A percentile compares a stretch with the other conserved stretches of the same genome.
These are phyloP conservation scores for Sterna hirundo DNA, from an alignment of 2,113 vertebrate species.

Conservation along the genomic window DNA sequence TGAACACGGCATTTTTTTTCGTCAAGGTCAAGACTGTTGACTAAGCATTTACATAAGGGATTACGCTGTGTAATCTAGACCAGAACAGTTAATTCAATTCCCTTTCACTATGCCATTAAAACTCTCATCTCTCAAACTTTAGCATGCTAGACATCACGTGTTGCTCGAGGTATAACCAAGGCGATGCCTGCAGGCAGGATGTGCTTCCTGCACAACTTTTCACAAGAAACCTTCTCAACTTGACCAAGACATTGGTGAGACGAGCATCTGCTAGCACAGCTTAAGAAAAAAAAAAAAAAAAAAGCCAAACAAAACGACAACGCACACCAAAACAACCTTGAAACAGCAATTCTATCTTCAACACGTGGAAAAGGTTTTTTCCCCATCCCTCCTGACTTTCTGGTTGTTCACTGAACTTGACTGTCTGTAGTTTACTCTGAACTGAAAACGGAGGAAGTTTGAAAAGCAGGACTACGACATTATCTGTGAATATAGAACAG, in stretches of 20 bases:
- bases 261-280: rapidly evolving
- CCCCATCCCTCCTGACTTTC: rapidly evolving
- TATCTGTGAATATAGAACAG: rapidly evolving
- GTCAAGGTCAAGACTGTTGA: background rate
- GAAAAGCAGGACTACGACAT: background rate
- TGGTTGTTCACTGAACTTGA: background rate
- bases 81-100: background rate
- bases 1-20: background rate
- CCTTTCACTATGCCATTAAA: background rate
- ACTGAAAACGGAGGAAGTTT: background rate
- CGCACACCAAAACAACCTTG: background rate
- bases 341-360: background rate
- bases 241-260: background rate
- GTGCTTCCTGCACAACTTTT: background rate
- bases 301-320: background rate
- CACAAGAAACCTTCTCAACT: background rate
- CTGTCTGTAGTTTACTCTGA: background rate
- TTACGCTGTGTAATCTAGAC: background rate
- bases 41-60: background rate
- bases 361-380: rapidly evolving
- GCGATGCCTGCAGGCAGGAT: background rate
- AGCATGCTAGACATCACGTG: rapidly evolving
- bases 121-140: background rate
- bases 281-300: background rate
- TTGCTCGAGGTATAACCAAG: background rate